Base-by-base conservation (phyloP, 2,797 vertebrate species). In the Anguilla marmorata region DNA sequence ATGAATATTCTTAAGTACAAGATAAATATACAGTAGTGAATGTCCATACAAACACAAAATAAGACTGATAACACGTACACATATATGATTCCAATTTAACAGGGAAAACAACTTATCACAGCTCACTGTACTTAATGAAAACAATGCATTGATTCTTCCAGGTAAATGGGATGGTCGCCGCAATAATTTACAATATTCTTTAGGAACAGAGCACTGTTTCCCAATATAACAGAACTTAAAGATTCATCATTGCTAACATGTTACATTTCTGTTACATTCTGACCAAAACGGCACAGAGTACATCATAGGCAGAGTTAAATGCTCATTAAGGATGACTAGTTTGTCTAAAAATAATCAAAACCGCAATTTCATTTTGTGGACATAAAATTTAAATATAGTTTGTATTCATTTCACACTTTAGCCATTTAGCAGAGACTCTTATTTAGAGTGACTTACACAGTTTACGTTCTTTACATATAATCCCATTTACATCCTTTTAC, bases 81-180 rank as follows among this genome's bases (percentile, higher is more conserved):
- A 50, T 50, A n/a, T 16, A 76, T 48, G 41, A 82, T 50, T 50
- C 45, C 41, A 24, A 24, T 82, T 82, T 50, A 50, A 50, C 33
- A 33, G 33, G 14, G 72, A 82, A 82, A 82, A 50, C 50, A 82
- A 48, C 79, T n/a, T 6, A 48, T 48, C 33, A 80, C 45, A 82
- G 41, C 21, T 48, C 79, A 79, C 74, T 45, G 9, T 50, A 82
- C 4, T 82, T 82, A 50, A 95, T 95, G 96, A 96, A 96, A 96
- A 94, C 24, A 80, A 92, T 92, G 94, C 93, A 91, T 93, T 94
- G 92, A 95, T 91, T 94, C 95, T 94, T 94, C 96, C 93, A 87
- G 92, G 95, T 93, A 93, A 16, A 95, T 96, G 96, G 94, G 94
- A 93, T 93, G 92, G 37, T 94, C 94, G 95, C 93, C 95, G 94